phyloP scores from a whole-genome alignment of 2,113 vertebrate species.

The Oreotrochilus melanogaster region DNA sequence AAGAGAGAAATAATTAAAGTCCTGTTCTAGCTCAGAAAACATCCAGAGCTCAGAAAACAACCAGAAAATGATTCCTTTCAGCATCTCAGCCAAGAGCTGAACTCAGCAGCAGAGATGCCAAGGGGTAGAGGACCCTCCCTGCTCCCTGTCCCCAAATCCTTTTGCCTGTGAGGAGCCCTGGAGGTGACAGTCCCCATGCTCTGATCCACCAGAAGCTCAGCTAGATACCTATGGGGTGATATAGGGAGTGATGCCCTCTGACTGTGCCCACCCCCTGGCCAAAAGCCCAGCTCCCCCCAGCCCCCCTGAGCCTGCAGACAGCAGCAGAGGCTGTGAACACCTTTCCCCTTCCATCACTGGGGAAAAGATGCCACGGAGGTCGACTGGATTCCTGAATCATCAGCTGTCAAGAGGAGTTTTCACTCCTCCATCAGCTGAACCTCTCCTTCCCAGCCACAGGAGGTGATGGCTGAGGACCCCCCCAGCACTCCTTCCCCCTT shows the following conservation, averaged over 20 bases:
- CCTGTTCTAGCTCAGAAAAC: neutral
- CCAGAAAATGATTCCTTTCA: neutral
- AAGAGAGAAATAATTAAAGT: no score
- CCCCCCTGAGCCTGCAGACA: neutral
- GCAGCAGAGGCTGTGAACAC: neutral
- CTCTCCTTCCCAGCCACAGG: conserved; percentile 19
- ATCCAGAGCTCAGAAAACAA: neutral
- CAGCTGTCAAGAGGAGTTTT: neutral
- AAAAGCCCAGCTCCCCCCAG: neutral
- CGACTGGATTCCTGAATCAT: neutral
- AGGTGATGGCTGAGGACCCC: neutral
- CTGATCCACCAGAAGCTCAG: neutral
- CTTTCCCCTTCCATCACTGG: fast-evolving
- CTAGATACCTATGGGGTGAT: fast-evolving
- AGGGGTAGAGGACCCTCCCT: fast-evolving
- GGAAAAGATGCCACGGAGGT: neutral
- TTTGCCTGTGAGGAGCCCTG: neutral
- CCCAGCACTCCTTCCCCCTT: neutral
- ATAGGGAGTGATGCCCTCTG: fast-evolving
- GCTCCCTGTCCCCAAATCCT: neutral
- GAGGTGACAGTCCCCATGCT: fast-evolving
- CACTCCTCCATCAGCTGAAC: neutral
- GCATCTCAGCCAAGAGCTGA: neutral
- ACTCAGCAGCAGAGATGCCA: neutral
- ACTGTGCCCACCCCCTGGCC: neutral